Evolutionary conservation across 2,113 vertebrate genomes (phyloP).

Genomic region (Hippocampus barbouri): DNA sequence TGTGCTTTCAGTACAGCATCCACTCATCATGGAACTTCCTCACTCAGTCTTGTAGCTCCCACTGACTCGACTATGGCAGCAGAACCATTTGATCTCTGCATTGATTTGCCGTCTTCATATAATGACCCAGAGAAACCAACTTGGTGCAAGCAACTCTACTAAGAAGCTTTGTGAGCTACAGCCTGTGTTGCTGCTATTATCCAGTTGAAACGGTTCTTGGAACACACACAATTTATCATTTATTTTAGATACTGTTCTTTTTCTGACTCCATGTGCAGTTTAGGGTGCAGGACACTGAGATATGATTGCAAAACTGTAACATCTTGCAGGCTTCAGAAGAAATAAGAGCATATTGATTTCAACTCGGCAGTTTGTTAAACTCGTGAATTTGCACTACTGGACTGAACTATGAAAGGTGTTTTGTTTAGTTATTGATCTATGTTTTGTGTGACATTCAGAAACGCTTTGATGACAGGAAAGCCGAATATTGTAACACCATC

Average conservation of each 20-base stretch:
- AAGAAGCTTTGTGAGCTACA: conserved; percentile 55
- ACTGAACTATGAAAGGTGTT: conserved; percentile 16
- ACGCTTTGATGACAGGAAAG: conserved; percentile 24
- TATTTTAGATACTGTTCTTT: background rate
- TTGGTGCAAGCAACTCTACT: conserved; percentile 40
- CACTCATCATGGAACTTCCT: conserved; percentile 7
- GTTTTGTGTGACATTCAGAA: conserved; percentile 26
- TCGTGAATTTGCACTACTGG: conserved; percentile 48
- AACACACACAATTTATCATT: conserved; percentile 46
- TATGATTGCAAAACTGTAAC: conserved; percentile 15
- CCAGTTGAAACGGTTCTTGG: conserved; percentile 51
- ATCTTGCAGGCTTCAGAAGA: conserved; percentile 15
- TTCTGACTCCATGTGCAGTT: background rate
- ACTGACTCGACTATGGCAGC: conserved; percentile 28
- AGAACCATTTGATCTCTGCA: conserved; percentile 39
- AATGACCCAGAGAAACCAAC: conserved; percentile 35
- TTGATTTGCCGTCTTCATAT: conserved; percentile 44
- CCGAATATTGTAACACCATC: no score
- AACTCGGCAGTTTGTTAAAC: conserved; percentile 41
- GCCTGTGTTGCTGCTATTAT: conserved; percentile 53
- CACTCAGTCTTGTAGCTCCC: conserved; percentile 19
- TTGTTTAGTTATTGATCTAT: conserved; percentile 46
- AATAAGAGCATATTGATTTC: conserved; percentile 41
- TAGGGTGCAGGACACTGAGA: conserved; percentile 3
- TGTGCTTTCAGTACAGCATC: conserved; percentile 17